Evolutionary conservation across 2,797 vertebrate genomes (phyloP).

Genomic region (Anableps anableps): DNA sequence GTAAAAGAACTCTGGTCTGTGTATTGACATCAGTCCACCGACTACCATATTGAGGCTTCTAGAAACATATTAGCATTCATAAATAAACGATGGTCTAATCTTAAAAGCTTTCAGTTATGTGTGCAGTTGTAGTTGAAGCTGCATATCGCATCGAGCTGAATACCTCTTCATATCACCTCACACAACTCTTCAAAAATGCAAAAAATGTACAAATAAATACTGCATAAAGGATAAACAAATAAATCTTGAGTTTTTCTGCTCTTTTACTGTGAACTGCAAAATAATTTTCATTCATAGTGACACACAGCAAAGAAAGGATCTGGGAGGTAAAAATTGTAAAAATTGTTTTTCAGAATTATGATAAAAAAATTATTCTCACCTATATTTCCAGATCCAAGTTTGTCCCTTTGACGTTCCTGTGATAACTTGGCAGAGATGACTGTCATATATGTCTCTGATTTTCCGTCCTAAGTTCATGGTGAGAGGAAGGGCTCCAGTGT

Average conservation of each 20-base stretch:
- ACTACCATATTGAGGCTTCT: background rate
- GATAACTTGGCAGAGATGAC: background rate
- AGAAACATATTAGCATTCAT: background rate
- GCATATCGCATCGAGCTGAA: background rate
- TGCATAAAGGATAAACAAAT: background rate
- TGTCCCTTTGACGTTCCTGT: background rate
- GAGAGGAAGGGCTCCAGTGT: conserved; percentile 69
- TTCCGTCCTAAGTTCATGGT: conserved; percentile 55
- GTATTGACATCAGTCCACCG: background rate
- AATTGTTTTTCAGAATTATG: background rate
- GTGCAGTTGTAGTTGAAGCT: background rate
- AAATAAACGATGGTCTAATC: background rate
- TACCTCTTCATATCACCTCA: background rate
- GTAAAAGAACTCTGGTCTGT: background rate
- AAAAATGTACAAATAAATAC: background rate
- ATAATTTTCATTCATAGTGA: background rate
- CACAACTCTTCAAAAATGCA: background rate
- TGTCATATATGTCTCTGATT: background rate
- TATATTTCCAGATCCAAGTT: background rate
- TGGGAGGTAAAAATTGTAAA: background rate
- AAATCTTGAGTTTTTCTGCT: background rate
- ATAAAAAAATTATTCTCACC: background rate
- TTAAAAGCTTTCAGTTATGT: background rate
- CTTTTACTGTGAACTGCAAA: background rate
- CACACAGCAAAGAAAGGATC: background rate